Percentiles rank a stretch among this genome's conserved stretches.
Conservation (phyloP, 2,797 vertebrate species). For the Macroramphosus scolopax region DNA sequence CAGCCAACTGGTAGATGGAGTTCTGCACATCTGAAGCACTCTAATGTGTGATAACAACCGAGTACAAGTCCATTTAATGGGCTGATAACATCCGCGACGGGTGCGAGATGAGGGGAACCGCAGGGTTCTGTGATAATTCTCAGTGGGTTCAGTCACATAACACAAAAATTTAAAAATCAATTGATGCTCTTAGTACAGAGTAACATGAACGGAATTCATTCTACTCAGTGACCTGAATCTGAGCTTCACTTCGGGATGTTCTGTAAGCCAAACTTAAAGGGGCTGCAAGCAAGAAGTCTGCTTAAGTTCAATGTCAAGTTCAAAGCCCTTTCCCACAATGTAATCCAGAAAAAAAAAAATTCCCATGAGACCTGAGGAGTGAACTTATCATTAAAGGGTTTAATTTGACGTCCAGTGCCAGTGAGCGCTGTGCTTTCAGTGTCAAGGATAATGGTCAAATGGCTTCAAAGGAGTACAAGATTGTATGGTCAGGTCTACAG, state of each 20-base stretch:
- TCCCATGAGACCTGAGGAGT: conserved; percentile 73
- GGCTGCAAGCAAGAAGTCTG: conserved; percentile 73
- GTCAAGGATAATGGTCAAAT: conserved; percentile 78
- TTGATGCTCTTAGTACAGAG: no score
- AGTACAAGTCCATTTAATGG: no score
- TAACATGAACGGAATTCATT: conserved; percentile 8
- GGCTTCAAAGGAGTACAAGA: conserved; percentile 74
- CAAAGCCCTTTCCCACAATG: conserved; percentile 79
- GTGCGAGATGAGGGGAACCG: no score
- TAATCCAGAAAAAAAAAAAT: conserved; percentile 81
- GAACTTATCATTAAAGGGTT: conserved; percentile 80
- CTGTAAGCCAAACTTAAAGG: conserved; percentile 61
- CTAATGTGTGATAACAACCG: no score
- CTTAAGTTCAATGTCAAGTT: conserved; percentile 84
- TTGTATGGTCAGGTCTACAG: conserved; percentile 57
- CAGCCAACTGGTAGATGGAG: no score
- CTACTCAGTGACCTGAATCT: conserved; percentile 32
- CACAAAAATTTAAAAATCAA: no score
- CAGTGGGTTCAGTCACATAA: no score
- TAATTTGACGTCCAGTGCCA: conserved; percentile 81
- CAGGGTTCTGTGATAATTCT: no score
- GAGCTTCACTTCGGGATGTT: conserved; percentile 32
- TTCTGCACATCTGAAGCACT: no score
- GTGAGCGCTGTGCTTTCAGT: conserved; percentile 71
- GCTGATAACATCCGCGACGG: no score